These are phyloP conservation scores for Psephotus haematonotus DNA, from an alignment of 2,113 vertebrate genomes.

Conservation along the genomic window DNA sequence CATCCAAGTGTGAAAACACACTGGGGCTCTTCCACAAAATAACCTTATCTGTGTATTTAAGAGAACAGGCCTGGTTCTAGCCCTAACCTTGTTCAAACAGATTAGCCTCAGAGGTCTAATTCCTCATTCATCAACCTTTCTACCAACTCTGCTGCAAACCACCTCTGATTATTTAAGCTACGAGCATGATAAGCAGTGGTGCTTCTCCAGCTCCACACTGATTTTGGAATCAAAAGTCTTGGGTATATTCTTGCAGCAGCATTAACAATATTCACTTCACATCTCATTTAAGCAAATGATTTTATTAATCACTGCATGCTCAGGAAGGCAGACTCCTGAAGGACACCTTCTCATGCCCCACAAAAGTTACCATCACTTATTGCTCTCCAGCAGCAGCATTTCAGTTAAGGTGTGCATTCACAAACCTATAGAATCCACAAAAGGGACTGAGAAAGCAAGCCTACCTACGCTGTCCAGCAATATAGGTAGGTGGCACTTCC, in stretches of 20 bases:
- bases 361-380: no score
- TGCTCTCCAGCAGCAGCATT: background rate
- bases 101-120: background rate
- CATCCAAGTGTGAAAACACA: background rate
- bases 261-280: background rate
- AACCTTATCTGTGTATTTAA: background rate
- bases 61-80: background rate
- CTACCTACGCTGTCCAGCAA: background rate
- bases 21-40: accelerated
- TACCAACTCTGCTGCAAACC: background rate
- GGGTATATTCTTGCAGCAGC: background rate
- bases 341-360: background rate
- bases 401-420: background rate
- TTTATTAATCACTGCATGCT: background rate
- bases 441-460: background rate
- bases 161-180: background rate
- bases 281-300: background rate
- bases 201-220: background rate
- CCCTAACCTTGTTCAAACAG: background rate
- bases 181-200: background rate
- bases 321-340: background rate
- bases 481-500: accelerated
- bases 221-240: background rate
- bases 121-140: background rate
- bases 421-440: accelerated